Conservation (phyloP, 2,888 invertebrate species). For the Tenthredo livida region DNA sequence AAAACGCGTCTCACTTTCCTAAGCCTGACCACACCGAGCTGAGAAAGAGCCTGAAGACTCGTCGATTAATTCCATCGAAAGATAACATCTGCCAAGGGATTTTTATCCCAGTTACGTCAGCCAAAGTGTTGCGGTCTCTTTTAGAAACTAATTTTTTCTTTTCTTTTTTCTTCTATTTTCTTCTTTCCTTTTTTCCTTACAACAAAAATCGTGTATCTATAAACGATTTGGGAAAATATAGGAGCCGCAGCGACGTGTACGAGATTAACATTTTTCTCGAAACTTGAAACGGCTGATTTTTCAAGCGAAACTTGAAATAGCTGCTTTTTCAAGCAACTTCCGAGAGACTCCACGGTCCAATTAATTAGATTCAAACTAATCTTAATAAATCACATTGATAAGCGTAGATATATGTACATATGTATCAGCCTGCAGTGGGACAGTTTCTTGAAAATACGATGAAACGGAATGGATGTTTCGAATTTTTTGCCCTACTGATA, state of each 20-base stretch:
- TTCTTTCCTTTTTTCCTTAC: neutral
- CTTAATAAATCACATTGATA: slow-evolving; percentile 15
- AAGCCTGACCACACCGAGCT: neutral
- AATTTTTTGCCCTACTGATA: neutral
- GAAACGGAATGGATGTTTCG: neutral
- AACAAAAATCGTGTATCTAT: neutral
- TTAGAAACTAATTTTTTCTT: neutral
- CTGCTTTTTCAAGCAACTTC: too few species aligned
- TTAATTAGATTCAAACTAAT: slow-evolving; percentile 48
- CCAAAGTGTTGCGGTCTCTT: slow-evolving; percentile 18
- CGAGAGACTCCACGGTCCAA: slow-evolving; percentile 1
- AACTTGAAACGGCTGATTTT: too few species aligned
- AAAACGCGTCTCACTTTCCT: slow-evolving; percentile 35
- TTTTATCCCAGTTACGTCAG: slow-evolving; percentile 24
- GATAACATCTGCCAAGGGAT: slow-evolving; percentile 36
- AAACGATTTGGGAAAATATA: neutral
- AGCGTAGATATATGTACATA: neutral
- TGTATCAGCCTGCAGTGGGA: neutral
- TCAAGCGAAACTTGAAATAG: too few species aligned
- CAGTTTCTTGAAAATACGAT: neutral
- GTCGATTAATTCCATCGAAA: slow-evolving; percentile 22
- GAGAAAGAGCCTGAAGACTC: slow-evolving; percentile 27
- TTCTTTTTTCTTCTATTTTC: neutral
- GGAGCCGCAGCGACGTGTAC: neutral
- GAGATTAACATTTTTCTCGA: neutral